Evolutionary conservation across 2,797 vertebrate species (phyloP).

Genomic region (Smutsia temminckii): DNA sequence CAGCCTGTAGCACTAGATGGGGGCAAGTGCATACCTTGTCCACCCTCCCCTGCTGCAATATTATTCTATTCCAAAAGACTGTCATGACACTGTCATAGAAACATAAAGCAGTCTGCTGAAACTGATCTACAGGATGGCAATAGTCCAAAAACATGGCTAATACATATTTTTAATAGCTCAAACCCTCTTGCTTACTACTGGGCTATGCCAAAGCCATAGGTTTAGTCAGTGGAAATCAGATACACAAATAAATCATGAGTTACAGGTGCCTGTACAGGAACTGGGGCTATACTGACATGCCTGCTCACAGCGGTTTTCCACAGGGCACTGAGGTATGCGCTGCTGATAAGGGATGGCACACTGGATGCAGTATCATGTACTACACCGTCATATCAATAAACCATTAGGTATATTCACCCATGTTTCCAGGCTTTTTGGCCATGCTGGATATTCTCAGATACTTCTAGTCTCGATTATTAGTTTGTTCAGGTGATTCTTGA

Average conservation of each 20-base stretch:
- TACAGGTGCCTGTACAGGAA: not conserved
- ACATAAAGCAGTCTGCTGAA: conserved; percentile 42
- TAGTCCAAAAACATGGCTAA: not conserved
- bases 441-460: conserved; percentile 10
- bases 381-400: not conserved
- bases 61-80: conserved; percentile 8
- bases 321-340: not conserved
- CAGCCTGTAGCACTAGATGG: not conserved
- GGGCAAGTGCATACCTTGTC: not conserved
- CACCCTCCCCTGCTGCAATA: not conserved
- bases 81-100: not conserved
- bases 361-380: not conserved
- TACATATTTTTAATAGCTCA: not conserved
- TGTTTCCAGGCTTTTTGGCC: conserved; percentile 10
- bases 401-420: not conserved
- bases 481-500: conserved; percentile 47
- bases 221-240: not conserved
- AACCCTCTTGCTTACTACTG: conserved; percentile 5
- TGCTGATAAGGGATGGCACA: not conserved
- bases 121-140: not conserved
- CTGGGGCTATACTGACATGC: not conserved
- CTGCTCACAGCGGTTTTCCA: not conserved
- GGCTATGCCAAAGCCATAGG: not conserved
- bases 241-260: not conserved
- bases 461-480: not conserved